Base-by-base conservation (phyloP, 2,888 invertebrate species). In the Noctua pronuba region DNA sequence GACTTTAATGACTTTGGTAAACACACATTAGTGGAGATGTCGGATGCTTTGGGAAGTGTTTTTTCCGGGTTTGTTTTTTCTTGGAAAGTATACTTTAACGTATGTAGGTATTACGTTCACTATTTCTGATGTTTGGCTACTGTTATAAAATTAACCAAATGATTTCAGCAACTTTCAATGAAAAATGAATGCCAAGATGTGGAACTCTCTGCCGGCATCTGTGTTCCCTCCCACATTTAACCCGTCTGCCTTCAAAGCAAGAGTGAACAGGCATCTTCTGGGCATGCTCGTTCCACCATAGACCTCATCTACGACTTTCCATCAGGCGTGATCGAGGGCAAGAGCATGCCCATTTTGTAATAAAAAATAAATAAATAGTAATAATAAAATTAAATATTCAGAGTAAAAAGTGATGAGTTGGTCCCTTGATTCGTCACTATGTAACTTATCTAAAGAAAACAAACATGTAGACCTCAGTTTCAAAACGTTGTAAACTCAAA, bases 1-100 rank as follows among this genome's bases (percentile, higher is more conserved):
- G 66, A 67, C 68, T 67, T 76, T 67, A 78, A 73, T 65, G 70
- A 55, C 67, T 71, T 41, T 13, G 44, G 28, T 60, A 70, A 67
- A 64, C 28, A 71, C 49, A 52, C 44, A 62, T 66, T 52, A 49
- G n/a, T 62, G 0, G 7, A 35, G 4, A 41, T 68, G 10, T 64
- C 18, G 6, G 1, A 24, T 31, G 28, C 4, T 79, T 55, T 46
- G 16, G 44, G 21, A 67, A 7, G 2, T 35, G 28, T 55, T 41
- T 41, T 52, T 65, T 35, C 6, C 13, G 31, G 21, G 31, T 21
- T 31, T 62, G 21, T 35, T 21, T 21, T 60, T 60, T 31, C 35
- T 28, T 28, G 28, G 16, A 28, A 28, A 28, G 16, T 28, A 4
- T n/a, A 55, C 58, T 16, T 7, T 28, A 28, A 28, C 28, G n/a